Conservation (phyloP, 37 sponge, comb jelly and placozoan genomes). For the Agelas oroides region DNA sequence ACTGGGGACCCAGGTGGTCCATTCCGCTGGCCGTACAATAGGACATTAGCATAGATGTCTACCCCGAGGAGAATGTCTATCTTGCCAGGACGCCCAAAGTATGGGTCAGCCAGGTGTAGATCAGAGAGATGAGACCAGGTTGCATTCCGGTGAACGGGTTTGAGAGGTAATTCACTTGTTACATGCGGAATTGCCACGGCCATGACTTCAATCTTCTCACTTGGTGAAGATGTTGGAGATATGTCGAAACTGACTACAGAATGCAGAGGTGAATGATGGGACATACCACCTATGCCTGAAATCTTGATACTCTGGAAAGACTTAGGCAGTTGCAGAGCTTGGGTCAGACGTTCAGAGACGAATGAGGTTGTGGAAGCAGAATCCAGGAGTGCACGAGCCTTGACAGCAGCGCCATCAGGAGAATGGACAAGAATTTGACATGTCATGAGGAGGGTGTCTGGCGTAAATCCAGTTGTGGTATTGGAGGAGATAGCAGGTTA, state of each 20-base stretch:
- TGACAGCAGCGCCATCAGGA: conserved; percentile 17
- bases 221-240: background rate
- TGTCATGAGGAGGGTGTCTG: conserved; percentile 1
- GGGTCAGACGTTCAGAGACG: conserved; percentile 23
- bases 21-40: conserved; percentile 28
- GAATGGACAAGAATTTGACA: background rate
- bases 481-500: background rate
- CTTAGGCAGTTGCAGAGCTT: background rate
- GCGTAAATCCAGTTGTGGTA: background rate
- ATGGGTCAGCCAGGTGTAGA: conserved; percentile 17
- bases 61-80: conserved; percentile 23
- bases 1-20: too few relatives aligned
- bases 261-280: background rate
- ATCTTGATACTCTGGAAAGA: background rate
- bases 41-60: conserved; percentile 18
- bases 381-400: conserved; percentile 42
- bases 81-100: conserved; percentile 12
- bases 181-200: conserved; percentile 27
- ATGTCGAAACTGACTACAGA: background rate
- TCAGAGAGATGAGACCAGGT: conserved; percentile 27
- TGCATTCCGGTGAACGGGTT: conserved; percentile 7
- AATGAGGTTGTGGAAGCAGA: conserved; percentile 35
- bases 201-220: conserved; percentile 11
- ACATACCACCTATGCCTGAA: conserved; percentile 22
- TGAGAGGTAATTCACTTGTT: conserved; percentile 26